Evolutionary conservation across 2,888 invertebrate species (phyloP).

Genomic region (Lumbricus terrestris): DNA sequence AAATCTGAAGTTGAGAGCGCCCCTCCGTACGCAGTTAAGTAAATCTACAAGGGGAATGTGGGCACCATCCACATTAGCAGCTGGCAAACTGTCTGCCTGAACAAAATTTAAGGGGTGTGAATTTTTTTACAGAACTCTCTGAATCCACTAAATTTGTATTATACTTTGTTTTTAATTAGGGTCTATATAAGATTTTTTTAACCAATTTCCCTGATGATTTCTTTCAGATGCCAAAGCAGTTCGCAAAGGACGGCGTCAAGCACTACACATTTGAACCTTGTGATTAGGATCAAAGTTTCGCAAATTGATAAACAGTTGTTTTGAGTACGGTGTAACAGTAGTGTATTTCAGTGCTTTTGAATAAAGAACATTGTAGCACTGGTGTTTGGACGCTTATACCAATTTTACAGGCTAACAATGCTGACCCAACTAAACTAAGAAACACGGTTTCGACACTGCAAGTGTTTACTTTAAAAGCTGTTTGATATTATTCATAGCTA

Average conservation of each 20-base stretch:
- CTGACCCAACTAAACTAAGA: neutral
- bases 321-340: neutral
- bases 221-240: conserved; percentile 50
- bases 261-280: conserved; percentile 51
- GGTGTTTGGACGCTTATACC: too few relatives aligned
- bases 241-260: conserved; percentile 43
- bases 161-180: neutral
- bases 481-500: neutral
- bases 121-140: too few relatives aligned
- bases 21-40: too few relatives aligned
- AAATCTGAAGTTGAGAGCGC: neutral
- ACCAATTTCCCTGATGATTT: neutral
- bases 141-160: neutral
- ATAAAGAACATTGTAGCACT: too few relatives aligned
- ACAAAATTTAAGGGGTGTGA: too few relatives aligned
- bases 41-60: too few relatives aligned
- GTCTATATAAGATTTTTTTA: neutral
- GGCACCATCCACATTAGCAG: too few relatives aligned
- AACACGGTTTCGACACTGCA: neutral
- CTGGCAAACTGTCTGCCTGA: too few relatives aligned
- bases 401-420: neutral
- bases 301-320: neutral
- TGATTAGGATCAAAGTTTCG: conserved; percentile 10
- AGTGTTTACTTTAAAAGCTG: too few relatives aligned
- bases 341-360: too few relatives aligned